phyloP scores from a whole-genome alignment of 2,113 vertebrate species.

The Mormyrus lacerda region DNA sequence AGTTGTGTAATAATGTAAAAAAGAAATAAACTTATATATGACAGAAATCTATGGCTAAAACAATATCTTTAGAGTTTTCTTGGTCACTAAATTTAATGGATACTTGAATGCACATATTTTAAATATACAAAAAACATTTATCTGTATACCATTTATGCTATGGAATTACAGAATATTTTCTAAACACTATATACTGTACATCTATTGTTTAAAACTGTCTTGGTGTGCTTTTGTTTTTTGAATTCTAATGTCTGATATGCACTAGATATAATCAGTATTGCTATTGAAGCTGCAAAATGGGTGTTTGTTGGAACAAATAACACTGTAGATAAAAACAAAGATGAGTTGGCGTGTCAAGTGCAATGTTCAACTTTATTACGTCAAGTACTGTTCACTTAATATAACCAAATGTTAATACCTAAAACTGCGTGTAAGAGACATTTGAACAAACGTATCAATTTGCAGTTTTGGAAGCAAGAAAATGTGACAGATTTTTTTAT shows the following conservation, averaged over 20 bases:
- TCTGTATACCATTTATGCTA: background rate
- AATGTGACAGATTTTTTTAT: background rate
- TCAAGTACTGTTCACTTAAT: background rate
- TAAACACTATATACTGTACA: background rate
- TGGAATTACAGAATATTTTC: background rate
- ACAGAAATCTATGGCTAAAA: constrained; percentile 13
- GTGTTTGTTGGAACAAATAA: background rate
- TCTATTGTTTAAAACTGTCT: background rate
- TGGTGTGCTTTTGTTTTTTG: background rate
- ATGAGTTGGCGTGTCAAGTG: background rate
- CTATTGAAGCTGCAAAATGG: background rate
- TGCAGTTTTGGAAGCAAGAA: background rate
- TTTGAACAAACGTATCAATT: background rate
- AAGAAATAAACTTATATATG: constrained; percentile 45
- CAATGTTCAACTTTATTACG: background rate
- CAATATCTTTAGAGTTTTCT: background rate
- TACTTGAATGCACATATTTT: constrained; percentile 3
- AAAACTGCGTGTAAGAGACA: background rate
- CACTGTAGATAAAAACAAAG: background rate
- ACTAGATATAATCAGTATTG: background rate
- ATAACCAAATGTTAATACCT: background rate
- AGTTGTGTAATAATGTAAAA: constrained; percentile 48
- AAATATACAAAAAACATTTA: background rate
- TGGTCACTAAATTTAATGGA: background rate
- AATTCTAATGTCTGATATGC: background rate